Evolutionary conservation across 1,140 invertebrate species (phyloP), one percentile per base, ranked within the genome.

Genomic region (Drosophila ogumai): DNA sequence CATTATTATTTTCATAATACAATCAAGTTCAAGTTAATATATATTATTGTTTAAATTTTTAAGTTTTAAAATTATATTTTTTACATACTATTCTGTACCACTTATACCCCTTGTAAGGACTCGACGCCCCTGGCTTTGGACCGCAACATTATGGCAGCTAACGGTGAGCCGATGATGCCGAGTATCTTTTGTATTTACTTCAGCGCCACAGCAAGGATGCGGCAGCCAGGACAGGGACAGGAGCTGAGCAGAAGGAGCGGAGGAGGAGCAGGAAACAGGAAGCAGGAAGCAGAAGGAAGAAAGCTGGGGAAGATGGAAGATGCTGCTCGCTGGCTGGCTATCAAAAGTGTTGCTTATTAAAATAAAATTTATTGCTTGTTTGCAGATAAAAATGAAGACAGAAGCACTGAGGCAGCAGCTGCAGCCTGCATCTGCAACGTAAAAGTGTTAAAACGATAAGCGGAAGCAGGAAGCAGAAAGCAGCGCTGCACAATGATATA

Each of bases 321-420:
- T 32, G 10, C 50, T 47, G 40, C 54, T 47, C 60, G 36, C 40
- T 10, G 19, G 38, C 55, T 79, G 59, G 80, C 76, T 88, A 88
- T 88, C 84, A 87, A 84, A 87, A 87, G 79, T 87, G 84, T 88
- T 88, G 84, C 76, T 82, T 88, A 87, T 87, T 88, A 88, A 87
- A 87, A 87, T 87, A 74, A 88, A 87, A 87, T 87, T 88, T 87
- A 88, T 88, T 88, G 80, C 84, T 87, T 87, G 84, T 87, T 88
- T 80, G 67, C 80, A 77, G 84, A 88, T 88, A 87, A 88, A 87
- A 88, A 87, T 80, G 84, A 88, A 86, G 69, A 76, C 82, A 75
- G 78, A 69, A 50, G 59, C 72, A 66, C n/a, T 10, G 32, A 8
- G 44, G 52, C 61, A 13, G 63, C 28, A 54, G 60, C 38, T 58